These are phyloP conservation scores for Lophura nycthemera DNA, from an alignment of 2,113 vertebrate species.

Conservation along the genomic window DNA sequence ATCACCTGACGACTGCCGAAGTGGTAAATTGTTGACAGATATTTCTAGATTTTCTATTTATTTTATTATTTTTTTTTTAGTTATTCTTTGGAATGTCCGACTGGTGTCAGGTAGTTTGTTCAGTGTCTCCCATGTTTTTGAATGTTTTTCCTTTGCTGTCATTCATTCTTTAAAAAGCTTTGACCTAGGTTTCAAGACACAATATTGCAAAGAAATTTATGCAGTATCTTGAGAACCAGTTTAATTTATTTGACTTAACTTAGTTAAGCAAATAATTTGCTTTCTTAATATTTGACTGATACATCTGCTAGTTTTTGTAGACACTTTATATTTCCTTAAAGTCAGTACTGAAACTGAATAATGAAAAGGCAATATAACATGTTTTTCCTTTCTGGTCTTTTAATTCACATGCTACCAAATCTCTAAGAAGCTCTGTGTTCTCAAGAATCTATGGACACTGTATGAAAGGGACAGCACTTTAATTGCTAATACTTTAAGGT, in stretches of 20 bases:
- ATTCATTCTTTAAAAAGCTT: not conserved
- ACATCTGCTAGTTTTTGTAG: not conserved
- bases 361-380: not conserved
- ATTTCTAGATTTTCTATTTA: not conserved
- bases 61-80: not conserved
- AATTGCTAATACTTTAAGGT: not conserved
- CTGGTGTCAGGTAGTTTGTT: not conserved
- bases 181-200: not conserved
- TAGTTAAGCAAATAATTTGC: not conserved
- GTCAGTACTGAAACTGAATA: not conserved
- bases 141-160: not conserved
- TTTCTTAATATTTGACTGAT: not conserved
- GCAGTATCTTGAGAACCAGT: not conserved
- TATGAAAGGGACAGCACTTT: not conserved
- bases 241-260: not conserved
- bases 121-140: not conserved
- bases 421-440: not conserved
- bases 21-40: not conserved
- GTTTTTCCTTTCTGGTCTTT: not conserved
- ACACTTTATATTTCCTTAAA: not conserved
- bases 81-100: not conserved
- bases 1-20: not conserved
- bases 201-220: not conserved
- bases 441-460: not conserved
- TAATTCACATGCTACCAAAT: not conserved